Conservation (phyloP, 2,113 vertebrate species). For the cattle (Bos taurus) region ARS-UCD2.0 NC_037334.1:35503501-35504000, state of each 20-base stretch:
- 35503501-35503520: not conserved
- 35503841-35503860: not conserved
- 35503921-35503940: not conserved
- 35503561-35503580: not conserved
- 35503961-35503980: not conserved
- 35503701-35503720: not conserved
- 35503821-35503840: not conserved
- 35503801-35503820: not conserved
- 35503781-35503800: not conserved
- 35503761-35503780: slow-evolving; percentile 1
- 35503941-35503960: not conserved
- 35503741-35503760: not conserved
- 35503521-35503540: not conserved
- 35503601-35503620: not conserved
- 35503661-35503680: not conserved
- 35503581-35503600: not conserved
- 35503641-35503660: not conserved
- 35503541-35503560: not conserved
- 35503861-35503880: not conserved
- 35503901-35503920: not conserved
- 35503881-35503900: not conserved
- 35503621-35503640: not conserved
- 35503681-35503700: not conserved
- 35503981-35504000: not conserved
- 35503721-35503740: not conserved